phyloP scores from a whole-genome alignment of 2,888 invertebrate species.

The Drosophila maculinotata region DNA sequence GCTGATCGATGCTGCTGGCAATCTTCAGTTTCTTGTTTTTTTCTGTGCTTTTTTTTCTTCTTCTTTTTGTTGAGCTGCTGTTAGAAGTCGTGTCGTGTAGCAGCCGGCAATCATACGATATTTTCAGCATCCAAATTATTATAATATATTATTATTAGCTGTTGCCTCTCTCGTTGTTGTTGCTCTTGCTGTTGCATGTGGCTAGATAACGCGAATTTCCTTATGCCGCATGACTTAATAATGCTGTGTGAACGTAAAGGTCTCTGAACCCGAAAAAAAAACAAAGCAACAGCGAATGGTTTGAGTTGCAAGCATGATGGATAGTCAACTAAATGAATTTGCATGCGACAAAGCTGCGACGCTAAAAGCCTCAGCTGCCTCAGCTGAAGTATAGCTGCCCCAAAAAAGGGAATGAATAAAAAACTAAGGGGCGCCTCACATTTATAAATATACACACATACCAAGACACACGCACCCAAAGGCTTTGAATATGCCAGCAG shows the following conservation, averaged over 20 bases:
- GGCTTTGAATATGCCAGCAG: constrained; percentile 52
- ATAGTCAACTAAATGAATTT: constrained; percentile 71
- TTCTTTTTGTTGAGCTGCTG: constrained; percentile 43
- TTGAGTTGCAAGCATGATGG: constrained; percentile 51
- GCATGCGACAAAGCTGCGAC: constrained; percentile 67
- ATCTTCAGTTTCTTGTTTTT: constrained; percentile 17
- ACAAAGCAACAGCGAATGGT: constrained; percentile 1
- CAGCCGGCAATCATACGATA: constrained; percentile 80
- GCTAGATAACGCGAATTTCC: constrained; percentile 51
- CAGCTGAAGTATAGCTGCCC: constrained; percentile 36
- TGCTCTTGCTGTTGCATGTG: constrained; percentile 43
- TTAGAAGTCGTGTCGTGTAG: constrained; percentile 64
- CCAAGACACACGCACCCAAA: constrained; percentile 58
- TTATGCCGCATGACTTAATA: constrained; percentile 46
- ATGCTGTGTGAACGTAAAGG: constrained; percentile 49
- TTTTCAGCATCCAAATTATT: constrained; percentile 84
- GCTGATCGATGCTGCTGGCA: constrained; percentile 64
- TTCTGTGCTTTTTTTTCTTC: constrained; percentile 17
- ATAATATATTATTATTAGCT: constrained; percentile 84
- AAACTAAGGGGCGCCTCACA: constrained; percentile 22
- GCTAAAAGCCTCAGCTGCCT: constrained; percentile 70
- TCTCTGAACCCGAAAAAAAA: constrained; percentile 3
- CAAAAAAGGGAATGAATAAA: constrained; percentile 47
- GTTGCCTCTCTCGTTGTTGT: constrained; percentile 38
- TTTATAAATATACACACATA: constrained; percentile 26